phyloP scores from a whole-genome alignment of 2,113 vertebrate species.

The Collichthys lucidus region DNA sequence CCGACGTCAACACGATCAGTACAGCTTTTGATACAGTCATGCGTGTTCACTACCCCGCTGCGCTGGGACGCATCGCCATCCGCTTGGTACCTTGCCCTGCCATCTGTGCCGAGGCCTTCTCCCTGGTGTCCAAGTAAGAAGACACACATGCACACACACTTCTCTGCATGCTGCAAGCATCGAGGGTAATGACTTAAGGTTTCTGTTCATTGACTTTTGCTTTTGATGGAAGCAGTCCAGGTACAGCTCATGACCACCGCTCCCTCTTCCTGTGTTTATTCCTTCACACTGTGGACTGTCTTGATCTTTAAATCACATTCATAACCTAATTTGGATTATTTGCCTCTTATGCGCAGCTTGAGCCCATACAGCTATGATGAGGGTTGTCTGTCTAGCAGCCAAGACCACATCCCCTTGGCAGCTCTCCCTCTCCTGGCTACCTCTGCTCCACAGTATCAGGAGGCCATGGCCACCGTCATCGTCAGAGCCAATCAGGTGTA shows the following conservation, averaged over 20 bases:
- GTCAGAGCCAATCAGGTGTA: constrained; percentile 94
- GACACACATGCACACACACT: constrained; percentile 3
- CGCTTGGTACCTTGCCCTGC: constrained; percentile 96
- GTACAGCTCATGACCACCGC: not conserved
- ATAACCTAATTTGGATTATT: not conserved
- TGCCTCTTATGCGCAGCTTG: constrained; percentile 82
- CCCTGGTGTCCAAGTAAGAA: constrained; percentile 93
- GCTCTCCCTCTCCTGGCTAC: constrained; percentile 95
- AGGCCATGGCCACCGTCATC: constrained; percentile 92
- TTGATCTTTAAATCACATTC: constrained; percentile 1
- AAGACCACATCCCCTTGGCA: constrained; percentile 96
- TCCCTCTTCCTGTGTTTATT: constrained; percentile 26
- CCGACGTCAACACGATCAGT: constrained; percentile 94
- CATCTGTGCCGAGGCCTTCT: constrained; percentile 95
- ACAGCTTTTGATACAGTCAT: constrained; percentile 94
- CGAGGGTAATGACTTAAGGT: not conserved
- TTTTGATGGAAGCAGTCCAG: constrained; percentile 23
- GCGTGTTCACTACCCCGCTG: constrained; percentile 95
- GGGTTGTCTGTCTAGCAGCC: constrained; percentile 91
- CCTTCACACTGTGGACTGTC: not conserved
- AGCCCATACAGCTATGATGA: constrained; percentile 97
- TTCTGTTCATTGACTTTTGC: constrained; percentile 29
- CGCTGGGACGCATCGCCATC: constrained; percentile 93
- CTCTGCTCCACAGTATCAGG: constrained; percentile 95
- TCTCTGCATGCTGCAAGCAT: constrained; percentile 7